These are phyloP conservation scores for Oplegnathus fasciatus DNA, from an alignment of 2,113 vertebrate genomes.

Conservation along the genomic window DNA sequence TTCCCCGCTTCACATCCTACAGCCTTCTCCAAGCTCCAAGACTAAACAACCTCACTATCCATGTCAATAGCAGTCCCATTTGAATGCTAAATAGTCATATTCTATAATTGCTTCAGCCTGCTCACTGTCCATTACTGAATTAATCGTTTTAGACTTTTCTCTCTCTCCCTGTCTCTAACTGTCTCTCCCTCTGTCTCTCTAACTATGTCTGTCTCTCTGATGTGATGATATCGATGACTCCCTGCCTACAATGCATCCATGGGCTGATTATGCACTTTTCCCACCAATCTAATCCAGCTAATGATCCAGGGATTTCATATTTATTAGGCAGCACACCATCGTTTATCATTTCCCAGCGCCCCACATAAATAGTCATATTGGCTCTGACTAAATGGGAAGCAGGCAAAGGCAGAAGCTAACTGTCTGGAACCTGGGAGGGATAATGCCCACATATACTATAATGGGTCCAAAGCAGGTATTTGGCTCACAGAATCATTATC, in stretches of 20 bases:
- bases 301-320: constrained; percentile 79
- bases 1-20: neutral
- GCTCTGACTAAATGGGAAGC: constrained; percentile 68
- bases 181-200: constrained; percentile 26
- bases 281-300: constrained; percentile 76
- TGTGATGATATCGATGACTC: constrained; percentile 56
- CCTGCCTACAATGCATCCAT: constrained; percentile 51
- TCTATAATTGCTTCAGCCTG: constrained; percentile 59
- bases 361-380: constrained; percentile 70
- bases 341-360: constrained; percentile 70
- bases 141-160: constrained; percentile 48
- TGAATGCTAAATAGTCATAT: constrained; percentile 66
- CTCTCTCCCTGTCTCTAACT: constrained; percentile 25
- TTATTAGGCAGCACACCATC: constrained; percentile 61
- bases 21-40: constrained; percentile 12
- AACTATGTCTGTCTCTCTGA: constrained; percentile 36
- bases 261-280: constrained; percentile 76
- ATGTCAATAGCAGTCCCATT: constrained; percentile 30
- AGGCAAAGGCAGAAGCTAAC: constrained; percentile 49
- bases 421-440: constrained; percentile 47
- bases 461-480: constrained; percentile 41
- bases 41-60: constrained; percentile 35
- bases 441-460: constrained; percentile 33
- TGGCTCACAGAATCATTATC: constrained; percentile 37
- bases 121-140: constrained; percentile 54